Percentiles rank a stretch among this genome's conserved stretches.
phyloP scores from a whole-genome alignment of 1,140 invertebrate species.

The Bilobella aurantiaca region DNA sequence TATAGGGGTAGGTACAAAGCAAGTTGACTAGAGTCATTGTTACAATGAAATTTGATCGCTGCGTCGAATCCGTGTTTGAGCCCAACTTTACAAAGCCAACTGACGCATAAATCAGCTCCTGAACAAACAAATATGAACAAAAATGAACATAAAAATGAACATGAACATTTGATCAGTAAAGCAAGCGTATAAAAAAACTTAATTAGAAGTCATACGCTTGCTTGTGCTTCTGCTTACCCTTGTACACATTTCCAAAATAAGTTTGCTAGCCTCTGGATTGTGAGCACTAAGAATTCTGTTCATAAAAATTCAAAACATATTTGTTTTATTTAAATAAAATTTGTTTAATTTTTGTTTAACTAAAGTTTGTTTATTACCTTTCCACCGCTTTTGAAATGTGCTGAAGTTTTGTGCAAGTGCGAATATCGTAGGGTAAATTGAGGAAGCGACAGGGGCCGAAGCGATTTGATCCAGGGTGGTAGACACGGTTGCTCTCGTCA shows the following conservation, averaged over 20 bases:
- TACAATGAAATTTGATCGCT: slow-evolving; percentile 46
- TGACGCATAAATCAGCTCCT: slow-evolving; percentile 48
- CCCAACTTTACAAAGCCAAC: slow-evolving; percentile 39
- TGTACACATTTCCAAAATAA: slow-evolving; percentile 52
- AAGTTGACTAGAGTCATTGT: slow-evolving; percentile 52
- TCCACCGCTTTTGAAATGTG: slow-evolving; percentile 29
- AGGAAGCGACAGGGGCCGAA: slow-evolving; percentile 20
- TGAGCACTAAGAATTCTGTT: slow-evolving; percentile 33
- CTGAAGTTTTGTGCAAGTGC: slow-evolving; percentile 22
- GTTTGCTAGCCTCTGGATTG: slow-evolving; percentile 46
- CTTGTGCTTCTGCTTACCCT: slow-evolving; percentile 41
- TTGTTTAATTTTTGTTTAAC: no score
- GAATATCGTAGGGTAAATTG: slow-evolving; percentile 31
- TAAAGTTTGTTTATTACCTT: background rate
- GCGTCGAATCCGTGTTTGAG: slow-evolving; percentile 10
- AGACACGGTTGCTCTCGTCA: slow-evolving; percentile 17
- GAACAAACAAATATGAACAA: no score
- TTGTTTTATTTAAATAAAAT: background rate
- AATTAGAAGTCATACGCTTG: no score
- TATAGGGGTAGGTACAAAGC: slow-evolving; percentile 37
- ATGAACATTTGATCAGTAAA: no score
- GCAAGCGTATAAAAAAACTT: no score
- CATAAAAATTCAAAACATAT: background rate
- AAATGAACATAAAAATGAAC: no score
- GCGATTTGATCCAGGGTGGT: slow-evolving; percentile 18